A percentile compares a stretch with the other conserved stretches of the same genome.
Conservation (phyloP, 1,140 invertebrate species). For the Cyclargus thomasi region DNA sequence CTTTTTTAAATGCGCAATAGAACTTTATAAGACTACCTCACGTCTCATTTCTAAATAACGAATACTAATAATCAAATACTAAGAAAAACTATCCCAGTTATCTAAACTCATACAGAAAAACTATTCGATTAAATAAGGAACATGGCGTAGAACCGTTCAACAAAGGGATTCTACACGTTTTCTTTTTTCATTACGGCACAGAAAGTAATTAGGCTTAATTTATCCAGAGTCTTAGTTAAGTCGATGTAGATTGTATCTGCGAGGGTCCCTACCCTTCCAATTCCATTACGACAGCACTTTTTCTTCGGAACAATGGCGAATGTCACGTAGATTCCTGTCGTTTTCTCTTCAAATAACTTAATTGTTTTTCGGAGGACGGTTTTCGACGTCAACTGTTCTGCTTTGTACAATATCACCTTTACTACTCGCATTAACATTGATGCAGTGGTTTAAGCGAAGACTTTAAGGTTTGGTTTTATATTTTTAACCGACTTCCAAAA, state of each 20-base stretch:
- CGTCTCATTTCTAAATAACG: too few relatives aligned
- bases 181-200: constrained; percentile 8
- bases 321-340: constrained; percentile 24
- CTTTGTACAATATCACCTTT: neutral
- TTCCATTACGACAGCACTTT: constrained; percentile 47
- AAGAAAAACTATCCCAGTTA: too few relatives aligned
- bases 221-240: constrained; percentile 33
- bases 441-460: too few relatives aligned
- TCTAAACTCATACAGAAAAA: too few relatives aligned
- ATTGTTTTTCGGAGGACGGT: constrained; percentile 23
- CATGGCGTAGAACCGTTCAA: too few relatives aligned
- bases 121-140: too few relatives aligned
- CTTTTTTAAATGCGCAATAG: too few relatives aligned
- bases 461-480: too few relatives aligned
- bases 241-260: constrained; percentile 39
- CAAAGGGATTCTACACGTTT: neutral
- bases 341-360: constrained; percentile 28
- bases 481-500: too few relatives aligned
- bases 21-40: too few relatives aligned
- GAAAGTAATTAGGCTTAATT: constrained; percentile 28
- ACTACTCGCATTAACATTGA: too few relatives aligned
- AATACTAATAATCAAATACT: too few relatives aligned
- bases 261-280: constrained; percentile 38
- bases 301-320: constrained; percentile 34
- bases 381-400: neutral